phyloP scores from a whole-genome alignment of 2,888 invertebrate genomes.

The Lysandra bellargus region DNA sequence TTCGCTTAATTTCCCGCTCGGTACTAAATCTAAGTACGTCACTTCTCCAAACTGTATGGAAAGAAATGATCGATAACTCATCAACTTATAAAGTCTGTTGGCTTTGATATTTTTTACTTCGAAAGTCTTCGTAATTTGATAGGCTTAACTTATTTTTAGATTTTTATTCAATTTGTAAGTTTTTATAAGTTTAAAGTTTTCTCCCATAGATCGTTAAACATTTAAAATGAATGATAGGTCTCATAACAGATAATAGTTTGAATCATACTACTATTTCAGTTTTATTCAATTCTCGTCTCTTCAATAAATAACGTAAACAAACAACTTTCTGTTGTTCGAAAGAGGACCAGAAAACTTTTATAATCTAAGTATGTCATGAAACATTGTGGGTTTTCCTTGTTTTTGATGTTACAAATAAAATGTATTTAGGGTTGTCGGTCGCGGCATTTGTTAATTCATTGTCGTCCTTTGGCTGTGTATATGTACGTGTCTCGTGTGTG shows the following conservation, averaged over 20 bases:
- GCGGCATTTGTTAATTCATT: background rate
- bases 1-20: background rate
- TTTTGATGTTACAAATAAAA: slow-evolving; percentile 17
- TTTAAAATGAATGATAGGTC: too few relatives aligned
- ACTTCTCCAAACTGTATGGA: background rate
- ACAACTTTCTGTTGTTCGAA: background rate
- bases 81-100: background rate
- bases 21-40: background rate
- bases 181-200: too few relatives aligned
- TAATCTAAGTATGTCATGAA: slow-evolving; percentile 13
- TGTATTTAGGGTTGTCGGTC: background rate
- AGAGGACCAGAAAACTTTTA: background rate
- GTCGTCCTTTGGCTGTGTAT: background rate
- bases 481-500: too few relatives aligned
- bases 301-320: slow-evolving; percentile 10
- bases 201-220: too few relatives aligned
- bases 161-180: too few relatives aligned
- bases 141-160: background rate
- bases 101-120: background rate
- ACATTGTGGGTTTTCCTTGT: slow-evolving; percentile 17
- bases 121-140: background rate
- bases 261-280: background rate
- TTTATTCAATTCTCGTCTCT: background rate
- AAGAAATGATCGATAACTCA: background rate
- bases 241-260: background rate